These are phyloP conservation scores for Nylanderia fulva DNA, from an alignment of 1,140 invertebrate species.

Conservation along the genomic window DNA sequence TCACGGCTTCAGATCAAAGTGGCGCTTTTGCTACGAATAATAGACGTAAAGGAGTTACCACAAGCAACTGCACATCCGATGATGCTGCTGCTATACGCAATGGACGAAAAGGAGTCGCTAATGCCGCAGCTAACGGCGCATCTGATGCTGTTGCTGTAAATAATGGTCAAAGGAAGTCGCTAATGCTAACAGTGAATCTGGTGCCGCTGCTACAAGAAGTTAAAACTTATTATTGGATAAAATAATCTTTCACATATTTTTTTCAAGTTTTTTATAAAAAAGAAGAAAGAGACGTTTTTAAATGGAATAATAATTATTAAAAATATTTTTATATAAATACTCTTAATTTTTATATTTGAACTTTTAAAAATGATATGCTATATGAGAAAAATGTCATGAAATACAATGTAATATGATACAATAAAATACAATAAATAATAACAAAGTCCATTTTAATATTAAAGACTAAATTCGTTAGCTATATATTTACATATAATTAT, in stretches of 20 bases:
- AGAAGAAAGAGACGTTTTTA: no score
- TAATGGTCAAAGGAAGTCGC: neutral
- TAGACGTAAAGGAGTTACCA: neutral
- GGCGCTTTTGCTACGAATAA: neutral
- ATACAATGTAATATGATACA: neutral
- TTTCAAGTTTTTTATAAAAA: no score
- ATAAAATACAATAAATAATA: constrained; percentile 18
- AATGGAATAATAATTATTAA: neutral
- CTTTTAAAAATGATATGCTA: neutral
- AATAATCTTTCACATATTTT: no score
- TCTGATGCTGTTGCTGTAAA: neutral
- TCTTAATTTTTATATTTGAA: neutral
- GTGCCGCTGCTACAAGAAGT: neutral
- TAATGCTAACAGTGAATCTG: neutral
- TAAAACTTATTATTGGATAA: neutral
- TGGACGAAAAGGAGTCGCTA: neutral
- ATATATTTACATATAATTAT: no score
- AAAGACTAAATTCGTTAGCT: neutral
- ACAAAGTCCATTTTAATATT: neutral
- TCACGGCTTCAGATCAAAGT: neutral
- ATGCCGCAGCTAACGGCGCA: neutral
- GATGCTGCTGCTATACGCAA: neutral
- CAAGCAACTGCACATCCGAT: neutral
- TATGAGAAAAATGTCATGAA: neutral
- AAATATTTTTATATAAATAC: neutral